Evolutionary conservation across 1,140 invertebrate species (phyloP).

Genomic region (Phenacoccus solenopsis): DNA sequence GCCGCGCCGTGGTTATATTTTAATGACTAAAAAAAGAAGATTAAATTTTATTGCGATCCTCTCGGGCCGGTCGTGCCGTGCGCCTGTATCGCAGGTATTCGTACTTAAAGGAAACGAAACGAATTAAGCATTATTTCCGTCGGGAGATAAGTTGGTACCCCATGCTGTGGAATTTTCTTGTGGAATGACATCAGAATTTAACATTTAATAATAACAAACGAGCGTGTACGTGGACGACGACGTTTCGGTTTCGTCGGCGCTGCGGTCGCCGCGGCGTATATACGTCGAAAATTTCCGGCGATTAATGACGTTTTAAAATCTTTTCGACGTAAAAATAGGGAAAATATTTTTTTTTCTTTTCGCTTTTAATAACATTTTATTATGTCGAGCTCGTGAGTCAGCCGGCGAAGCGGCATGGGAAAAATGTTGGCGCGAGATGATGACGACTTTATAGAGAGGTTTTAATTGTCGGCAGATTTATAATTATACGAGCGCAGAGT

Average conservation of each 20-base stretch:
- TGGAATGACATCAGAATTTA: constrained; percentile 18
- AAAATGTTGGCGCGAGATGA: neutral
- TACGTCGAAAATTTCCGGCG: constrained; percentile 11
- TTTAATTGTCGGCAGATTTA: neutral
- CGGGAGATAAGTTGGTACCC: constrained; percentile 6
- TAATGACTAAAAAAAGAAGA: constrained; percentile 14
- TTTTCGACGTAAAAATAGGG: constrained; percentile 9
- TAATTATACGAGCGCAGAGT: neutral
- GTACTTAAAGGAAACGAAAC: constrained; percentile 16
- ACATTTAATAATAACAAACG: constrained; percentile 10
- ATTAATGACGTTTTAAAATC: constrained; percentile 17
- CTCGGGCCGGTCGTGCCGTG: neutral
- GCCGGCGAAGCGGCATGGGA: neutral
- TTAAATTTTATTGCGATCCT: constrained; percentile 17
- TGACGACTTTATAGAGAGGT: too few species aligned
- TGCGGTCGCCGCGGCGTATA: neutral
- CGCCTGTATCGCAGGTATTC: neutral
- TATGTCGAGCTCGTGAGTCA: neutral
- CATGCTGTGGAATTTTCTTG: constrained; percentile 17
- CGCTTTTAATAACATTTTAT: neutral
- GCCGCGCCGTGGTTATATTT: neutral
- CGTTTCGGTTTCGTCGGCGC: too few species aligned
- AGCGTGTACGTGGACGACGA: neutral
- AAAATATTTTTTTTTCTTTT: constrained; percentile 4
- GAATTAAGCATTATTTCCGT: constrained; percentile 16